A percentile compares a stretch with the other conserved stretches of the same genome.
These are phyloP conservation scores for Gymnopithys bicolor DNA, from an alignment of 2,797 vertebrate genomes.

Conservation along the genomic window DNA sequence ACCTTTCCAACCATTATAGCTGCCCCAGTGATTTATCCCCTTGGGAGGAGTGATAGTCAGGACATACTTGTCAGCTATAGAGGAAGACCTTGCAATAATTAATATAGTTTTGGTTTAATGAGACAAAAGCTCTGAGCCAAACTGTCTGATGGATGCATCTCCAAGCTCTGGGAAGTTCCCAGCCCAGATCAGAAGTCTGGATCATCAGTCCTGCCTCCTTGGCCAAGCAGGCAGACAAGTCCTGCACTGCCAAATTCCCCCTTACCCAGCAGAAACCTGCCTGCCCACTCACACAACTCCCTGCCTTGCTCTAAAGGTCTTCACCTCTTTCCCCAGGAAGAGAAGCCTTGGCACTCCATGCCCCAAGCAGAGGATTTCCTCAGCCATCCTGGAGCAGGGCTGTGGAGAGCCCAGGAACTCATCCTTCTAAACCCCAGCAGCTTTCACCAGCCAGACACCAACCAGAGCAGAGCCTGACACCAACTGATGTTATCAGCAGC, in stretches of 20 bases:
- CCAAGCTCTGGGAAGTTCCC: neutral
- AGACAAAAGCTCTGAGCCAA: neutral
- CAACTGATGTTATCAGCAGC: neutral
- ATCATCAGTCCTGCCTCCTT: neutral
- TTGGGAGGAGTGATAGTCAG: neutral
- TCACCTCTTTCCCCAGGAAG: neutral
- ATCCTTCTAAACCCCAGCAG: neutral
- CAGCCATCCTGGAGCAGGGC: accelerated
- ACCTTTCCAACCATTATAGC: neutral
- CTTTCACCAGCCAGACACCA: neutral
- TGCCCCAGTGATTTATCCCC: neutral
- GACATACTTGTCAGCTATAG: neutral
- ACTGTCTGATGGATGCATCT: neutral
- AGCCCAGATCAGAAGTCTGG: accelerated
- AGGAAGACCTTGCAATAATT: neutral
- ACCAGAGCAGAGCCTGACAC: neutral
- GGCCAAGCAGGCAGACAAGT: neutral
- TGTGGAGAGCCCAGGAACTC: neutral
- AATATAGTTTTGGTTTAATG: neutral
- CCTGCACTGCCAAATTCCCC: accelerated
- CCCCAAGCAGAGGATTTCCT: neutral
- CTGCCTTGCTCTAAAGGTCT: neutral
- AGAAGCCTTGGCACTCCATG: neutral
- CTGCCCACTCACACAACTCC: accelerated
- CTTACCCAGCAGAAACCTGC: neutral